phyloP scores from a whole-genome alignment of 1,140 invertebrate genomes.

The Reticulitermes speratus region DNA sequence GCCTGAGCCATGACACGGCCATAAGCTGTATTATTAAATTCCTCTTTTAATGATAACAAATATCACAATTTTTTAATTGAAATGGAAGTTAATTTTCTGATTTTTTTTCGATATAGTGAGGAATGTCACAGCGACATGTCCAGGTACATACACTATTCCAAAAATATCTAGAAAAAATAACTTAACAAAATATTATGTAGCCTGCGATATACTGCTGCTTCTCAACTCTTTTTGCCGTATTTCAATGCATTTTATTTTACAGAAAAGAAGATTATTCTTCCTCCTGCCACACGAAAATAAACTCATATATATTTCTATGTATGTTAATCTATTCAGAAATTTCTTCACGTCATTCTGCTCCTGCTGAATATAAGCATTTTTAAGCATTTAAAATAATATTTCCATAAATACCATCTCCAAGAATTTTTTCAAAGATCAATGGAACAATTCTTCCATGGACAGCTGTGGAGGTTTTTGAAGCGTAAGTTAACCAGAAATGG shows the following conservation, averaged over 20 bases:
- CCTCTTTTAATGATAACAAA: no score
- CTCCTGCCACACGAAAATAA: background rate
- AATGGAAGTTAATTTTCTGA: no score
- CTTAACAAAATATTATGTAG: background rate
- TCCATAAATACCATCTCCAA: constrained; percentile 16
- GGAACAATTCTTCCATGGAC: background rate
- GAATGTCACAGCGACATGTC: no score
- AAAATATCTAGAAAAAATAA: no score
- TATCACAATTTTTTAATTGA: no score
- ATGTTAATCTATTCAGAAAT: constrained; percentile 19
- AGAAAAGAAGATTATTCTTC: background rate
- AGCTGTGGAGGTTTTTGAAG: constrained; percentile 1
- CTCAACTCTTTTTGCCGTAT: background rate
- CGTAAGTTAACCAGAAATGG: background rate
- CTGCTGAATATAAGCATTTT: background rate
- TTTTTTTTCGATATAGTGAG: no score
- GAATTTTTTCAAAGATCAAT: background rate
- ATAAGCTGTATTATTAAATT: no score
- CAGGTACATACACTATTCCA: no score
- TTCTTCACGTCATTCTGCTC: background rate
- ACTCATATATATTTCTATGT: background rate
- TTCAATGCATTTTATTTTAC: background rate
- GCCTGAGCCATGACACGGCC: no score
- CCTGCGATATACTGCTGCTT: background rate
- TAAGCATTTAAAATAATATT: constrained; percentile 16